phyloP scores from a whole-genome alignment of 2,888 invertebrate species.

The Drosophila longiperda region DNA sequence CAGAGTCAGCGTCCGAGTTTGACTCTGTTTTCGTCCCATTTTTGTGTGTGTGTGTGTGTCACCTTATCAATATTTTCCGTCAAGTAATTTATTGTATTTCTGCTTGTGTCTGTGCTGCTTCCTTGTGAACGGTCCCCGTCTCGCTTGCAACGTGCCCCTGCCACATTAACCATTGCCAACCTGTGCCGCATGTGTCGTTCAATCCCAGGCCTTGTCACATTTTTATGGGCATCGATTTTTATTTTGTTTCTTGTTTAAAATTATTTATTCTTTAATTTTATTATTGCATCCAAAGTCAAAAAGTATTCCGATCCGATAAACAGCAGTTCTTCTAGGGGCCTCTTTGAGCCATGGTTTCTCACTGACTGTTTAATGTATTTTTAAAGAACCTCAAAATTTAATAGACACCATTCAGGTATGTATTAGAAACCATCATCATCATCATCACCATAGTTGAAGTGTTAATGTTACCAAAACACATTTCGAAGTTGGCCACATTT shows the following conservation, averaged over 20 bases:
- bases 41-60: slow-evolving; percentile 58
- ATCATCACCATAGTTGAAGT: slow-evolving; percentile 45
- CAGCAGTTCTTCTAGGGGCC: slow-evolving; percentile 28
- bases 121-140: slow-evolving; percentile 47
- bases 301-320: slow-evolving; percentile 37
- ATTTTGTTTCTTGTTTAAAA: slow-evolving; percentile 64
- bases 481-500: slow-evolving; percentile 21
- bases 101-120: slow-evolving; percentile 60
- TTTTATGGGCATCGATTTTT: slow-evolving; percentile 81
- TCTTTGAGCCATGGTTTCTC: slow-evolving; percentile 24
- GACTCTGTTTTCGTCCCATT: slow-evolving; percentile 5
- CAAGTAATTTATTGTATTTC: slow-evolving; percentile 82
- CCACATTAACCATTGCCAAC: slow-evolving; percentile 22
- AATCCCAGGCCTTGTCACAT: slow-evolving; percentile 73
- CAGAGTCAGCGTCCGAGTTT: neutral
- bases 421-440: slow-evolving; percentile 30
- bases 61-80: slow-evolving; percentile 83
- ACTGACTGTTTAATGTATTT: slow-evolving; percentile 65
- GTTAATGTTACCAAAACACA: slow-evolving; percentile 79
- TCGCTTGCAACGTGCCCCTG: slow-evolving; percentile 18
- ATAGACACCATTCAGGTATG: slow-evolving; percentile 60
- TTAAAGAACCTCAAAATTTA: slow-evolving; percentile 75
- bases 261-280: slow-evolving; percentile 74
- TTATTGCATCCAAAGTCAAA: slow-evolving; percentile 32
- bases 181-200: slow-evolving; percentile 43